Evolutionary conservation across 2,113 vertebrate species (phyloP).

Genomic region (Scomber colias): DNA sequence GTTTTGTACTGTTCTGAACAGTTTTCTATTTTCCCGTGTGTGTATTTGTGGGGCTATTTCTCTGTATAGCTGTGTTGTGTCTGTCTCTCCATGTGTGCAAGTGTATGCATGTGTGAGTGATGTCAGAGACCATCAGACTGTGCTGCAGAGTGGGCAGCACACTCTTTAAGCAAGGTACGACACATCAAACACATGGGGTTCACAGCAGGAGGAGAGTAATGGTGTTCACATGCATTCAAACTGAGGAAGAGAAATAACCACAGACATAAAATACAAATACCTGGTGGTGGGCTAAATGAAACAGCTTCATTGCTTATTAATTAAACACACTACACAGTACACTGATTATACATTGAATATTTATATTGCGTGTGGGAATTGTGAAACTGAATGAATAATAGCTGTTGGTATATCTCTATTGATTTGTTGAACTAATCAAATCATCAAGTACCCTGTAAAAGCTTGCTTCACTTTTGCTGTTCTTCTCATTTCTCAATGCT

Average conservation of each 20-base stretch:
- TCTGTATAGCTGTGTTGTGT: background rate
- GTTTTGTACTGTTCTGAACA: background rate
- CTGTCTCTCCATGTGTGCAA: background rate
- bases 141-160: background rate
- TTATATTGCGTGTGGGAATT: background rate
- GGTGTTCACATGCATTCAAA: constrained; percentile 9
- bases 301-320: background rate
- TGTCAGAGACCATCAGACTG: constrained; percentile 19
- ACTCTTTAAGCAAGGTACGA: background rate
- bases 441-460: background rate
- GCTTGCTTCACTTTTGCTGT: background rate
- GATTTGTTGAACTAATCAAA: constrained; percentile 4
- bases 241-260: background rate
- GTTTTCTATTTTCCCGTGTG: background rate
- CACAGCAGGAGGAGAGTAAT: constrained; percentile 36
- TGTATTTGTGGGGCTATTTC: background rate
- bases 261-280: background rate
- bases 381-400: background rate
- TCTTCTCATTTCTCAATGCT: background rate
- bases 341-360: background rate
- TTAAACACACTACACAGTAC: background rate
- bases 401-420: background rate
- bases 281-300: background rate
- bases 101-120: background rate
- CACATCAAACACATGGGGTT: constrained; percentile 20